Evolutionary conservation across 2,888 invertebrate genomes (phyloP).

Genomic region (Callyntrura guangdongensis): DNA sequence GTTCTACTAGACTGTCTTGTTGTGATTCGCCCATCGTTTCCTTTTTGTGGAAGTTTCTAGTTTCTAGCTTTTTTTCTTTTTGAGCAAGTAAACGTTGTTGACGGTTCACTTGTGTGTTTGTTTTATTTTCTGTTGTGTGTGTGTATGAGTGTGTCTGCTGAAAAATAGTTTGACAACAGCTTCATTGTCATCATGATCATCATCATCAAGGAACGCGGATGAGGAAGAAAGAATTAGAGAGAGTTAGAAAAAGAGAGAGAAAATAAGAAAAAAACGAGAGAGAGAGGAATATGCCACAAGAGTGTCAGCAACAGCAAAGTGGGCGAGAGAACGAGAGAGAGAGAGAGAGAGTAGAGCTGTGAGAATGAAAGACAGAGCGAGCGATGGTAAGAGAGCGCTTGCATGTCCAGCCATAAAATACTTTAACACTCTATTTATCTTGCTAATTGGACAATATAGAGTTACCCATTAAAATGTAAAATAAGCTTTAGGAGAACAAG

Average conservation of each 20-base stretch:
- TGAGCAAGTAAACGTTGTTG: slow-evolving; percentile 4
- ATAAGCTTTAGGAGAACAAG: slow-evolving; percentile 79
- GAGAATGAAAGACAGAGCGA: slow-evolving; percentile 52
- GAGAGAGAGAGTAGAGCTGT: slow-evolving; percentile 46
- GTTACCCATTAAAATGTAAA: slow-evolving; percentile 84
- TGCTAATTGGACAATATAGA: slow-evolving; percentile 84
- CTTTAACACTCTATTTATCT: slow-evolving; percentile 84
- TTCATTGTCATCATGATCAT: no score
- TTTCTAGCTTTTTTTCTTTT: neutral
- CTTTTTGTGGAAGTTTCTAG: neutral
- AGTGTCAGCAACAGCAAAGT: slow-evolving; percentile 13
- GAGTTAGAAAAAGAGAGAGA: neutral
- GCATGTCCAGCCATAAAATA: slow-evolving; percentile 83
- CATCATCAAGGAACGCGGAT: neutral
- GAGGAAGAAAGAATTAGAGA: neutral
- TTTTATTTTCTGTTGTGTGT: neutral
- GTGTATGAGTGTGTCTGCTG: neutral
- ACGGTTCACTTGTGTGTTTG: neutral
- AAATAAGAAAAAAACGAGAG: neutral
- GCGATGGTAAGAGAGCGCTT: slow-evolving; percentile 71
- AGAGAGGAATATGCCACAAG: slow-evolving; percentile 31
- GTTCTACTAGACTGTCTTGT: no score
- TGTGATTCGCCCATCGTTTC: neutral
- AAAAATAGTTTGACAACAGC: slow-evolving; percentile 19
- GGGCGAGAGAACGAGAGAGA: slow-evolving; percentile 26